Percentiles rank a stretch among this genome's conserved stretches.
phyloP scores from a whole-genome alignment of 1,140 invertebrate species.

The Bombus turneri region DNA sequence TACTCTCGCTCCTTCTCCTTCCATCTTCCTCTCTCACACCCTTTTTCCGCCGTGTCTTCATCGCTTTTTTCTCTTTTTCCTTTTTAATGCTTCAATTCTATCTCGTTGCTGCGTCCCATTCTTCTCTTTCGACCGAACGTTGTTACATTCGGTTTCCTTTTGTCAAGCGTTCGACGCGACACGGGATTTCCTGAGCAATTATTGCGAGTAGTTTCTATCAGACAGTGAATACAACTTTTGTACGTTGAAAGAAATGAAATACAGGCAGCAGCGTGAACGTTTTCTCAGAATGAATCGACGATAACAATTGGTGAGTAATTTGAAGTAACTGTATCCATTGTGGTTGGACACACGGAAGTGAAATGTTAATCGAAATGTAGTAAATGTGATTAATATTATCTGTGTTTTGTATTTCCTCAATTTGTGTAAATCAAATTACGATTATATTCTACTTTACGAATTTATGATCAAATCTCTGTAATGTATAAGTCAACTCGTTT shows the following conservation, averaged over 20 bases:
- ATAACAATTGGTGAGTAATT: not conserved
- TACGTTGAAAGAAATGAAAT: not conserved
- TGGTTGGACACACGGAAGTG: not conserved
- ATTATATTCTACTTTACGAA: no score
- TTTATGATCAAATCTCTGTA: no score
- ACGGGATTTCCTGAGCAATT: not conserved
- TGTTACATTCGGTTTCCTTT: not conserved
- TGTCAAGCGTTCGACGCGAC: not conserved
- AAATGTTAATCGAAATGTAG: not conserved
- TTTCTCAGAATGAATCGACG: no score
- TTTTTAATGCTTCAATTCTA: not conserved
- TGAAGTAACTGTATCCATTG: not conserved
- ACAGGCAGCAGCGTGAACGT: not conserved
- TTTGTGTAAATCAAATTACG: not conserved
- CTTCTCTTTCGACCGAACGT: not conserved
- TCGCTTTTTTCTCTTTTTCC: not conserved
- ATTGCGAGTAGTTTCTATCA: not conserved
- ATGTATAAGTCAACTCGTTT: no score
- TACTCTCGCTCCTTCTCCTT: slow-evolving; percentile 53
- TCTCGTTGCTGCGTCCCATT: slow-evolving; percentile 11
- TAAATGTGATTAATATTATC: not conserved
- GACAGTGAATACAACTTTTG: not conserved
- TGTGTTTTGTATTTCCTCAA: not conserved
- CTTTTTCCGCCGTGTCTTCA: slow-evolving; percentile 11
- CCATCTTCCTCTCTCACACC: slow-evolving; percentile 23